Conservation (phyloP, 1,140 invertebrate species). For the Aethina tumida region DNA sequence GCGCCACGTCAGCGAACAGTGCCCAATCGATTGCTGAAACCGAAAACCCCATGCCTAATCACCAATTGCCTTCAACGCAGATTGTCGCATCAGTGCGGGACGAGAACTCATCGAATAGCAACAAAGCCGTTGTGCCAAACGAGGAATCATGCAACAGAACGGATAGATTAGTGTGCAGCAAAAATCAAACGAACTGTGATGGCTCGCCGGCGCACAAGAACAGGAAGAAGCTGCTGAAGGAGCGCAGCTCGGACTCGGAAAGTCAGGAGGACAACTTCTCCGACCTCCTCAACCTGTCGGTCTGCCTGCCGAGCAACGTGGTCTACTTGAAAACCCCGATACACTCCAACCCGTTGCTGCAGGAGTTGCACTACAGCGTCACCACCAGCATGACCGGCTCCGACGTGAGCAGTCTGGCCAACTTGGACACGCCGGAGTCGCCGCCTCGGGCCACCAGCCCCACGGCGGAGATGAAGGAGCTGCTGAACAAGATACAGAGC, state of each 20-base stretch:
- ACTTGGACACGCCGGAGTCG: constrained; percentile 52
- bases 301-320: constrained; percentile 27
- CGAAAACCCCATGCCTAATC: no score
- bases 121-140: no score
- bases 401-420: constrained; percentile 54
- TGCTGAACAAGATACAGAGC: constrained; percentile 59
- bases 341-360: constrained; percentile 17
- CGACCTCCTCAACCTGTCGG: constrained; percentile 30
- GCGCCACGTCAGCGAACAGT: no score
- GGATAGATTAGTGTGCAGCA: constrained; percentile 15
- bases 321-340: constrained; percentile 17
- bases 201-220: constrained; percentile 10
- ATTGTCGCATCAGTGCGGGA: no score
- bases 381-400: constrained; percentile 51
- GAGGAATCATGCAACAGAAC: no score
- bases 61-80: no score
- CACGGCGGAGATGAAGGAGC: constrained; percentile 55
- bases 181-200: constrained; percentile 25
- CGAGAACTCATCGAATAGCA: no score
- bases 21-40: no score
- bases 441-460: constrained; percentile 68
- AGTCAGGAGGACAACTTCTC: constrained; percentile 32
- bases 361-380: constrained; percentile 27
- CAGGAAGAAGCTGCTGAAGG: constrained; percentile 13
- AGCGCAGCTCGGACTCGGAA: constrained; percentile 27